A percentile compares a stretch with the other conserved stretches of the same genome.
Conservation (phyloP, 2,797 vertebrate genomes). For the Oryzias dopingdopingensis region DNA sequence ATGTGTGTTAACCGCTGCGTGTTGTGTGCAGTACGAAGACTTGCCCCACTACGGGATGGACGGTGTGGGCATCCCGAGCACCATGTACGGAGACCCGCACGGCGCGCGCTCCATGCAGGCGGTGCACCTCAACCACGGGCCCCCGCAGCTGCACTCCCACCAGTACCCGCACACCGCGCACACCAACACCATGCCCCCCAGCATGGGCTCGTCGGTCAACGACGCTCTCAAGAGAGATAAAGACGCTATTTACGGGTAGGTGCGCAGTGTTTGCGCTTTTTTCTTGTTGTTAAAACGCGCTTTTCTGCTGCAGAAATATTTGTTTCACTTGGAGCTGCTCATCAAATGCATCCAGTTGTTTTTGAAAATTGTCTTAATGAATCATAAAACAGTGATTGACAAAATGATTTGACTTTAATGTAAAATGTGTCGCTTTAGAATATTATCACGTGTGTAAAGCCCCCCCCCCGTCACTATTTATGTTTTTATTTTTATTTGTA, state of each 20-base stretch:
- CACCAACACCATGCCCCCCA: constrained; percentile 94
- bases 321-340: too few relatives aligned
- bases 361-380: too few relatives aligned
- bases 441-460: too few relatives aligned
- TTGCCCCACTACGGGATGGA: constrained; percentile 98
- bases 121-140: constrained; percentile 97
- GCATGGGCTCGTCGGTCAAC: constrained; percentile 98
- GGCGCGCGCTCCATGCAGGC: constrained; percentile 96
- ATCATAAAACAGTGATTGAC: too few relatives aligned
- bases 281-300: too few relatives aligned
- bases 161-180: constrained; percentile 97
- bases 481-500: too few relatives aligned
- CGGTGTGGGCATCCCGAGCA: constrained; percentile 95
- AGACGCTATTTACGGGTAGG: constrained; percentile 99
- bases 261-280: constrained; percentile 24
- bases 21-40: constrained; percentile 95
- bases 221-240: constrained; percentile 99
- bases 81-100: constrained; percentile 99
- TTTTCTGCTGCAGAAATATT: too few relatives aligned
- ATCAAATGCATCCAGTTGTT: too few relatives aligned
- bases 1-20: constrained; percentile 50
- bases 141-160: constrained; percentile 95
- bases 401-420: too few relatives aligned
- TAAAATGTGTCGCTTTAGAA: too few relatives aligned
- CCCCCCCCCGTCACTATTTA: too few relatives aligned